Percentiles rank a stretch among this genome's conserved stretches.
These are phyloP conservation scores for Tachycineta bicolor DNA, from an alignment of 2,113 vertebrate genomes.

Conservation along the genomic window DNA sequence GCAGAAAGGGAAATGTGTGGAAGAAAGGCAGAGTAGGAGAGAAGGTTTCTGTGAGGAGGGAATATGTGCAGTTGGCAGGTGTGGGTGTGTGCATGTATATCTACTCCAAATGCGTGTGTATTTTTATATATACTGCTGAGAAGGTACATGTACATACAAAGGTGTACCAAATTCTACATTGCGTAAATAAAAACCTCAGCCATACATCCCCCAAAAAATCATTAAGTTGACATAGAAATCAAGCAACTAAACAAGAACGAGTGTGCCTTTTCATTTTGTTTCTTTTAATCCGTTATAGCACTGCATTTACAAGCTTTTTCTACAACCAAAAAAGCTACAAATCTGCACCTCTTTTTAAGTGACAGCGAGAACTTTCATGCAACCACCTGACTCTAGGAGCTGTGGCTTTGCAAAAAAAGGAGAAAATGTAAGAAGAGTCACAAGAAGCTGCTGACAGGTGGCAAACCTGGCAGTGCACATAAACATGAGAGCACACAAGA, in stretches of 20 bases:
- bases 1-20: neutral
- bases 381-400: neutral
- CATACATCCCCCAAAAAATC: neutral
- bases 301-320: neutral
- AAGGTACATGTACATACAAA: neutral
- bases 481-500: neutral
- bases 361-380: neutral
- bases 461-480: neutral
- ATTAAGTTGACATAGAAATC: neutral
- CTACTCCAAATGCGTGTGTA: neutral
- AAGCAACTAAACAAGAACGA: neutral
- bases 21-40: neutral
- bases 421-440: neutral
- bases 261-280: neutral
- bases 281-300: neutral
- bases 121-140: neutral
- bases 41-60: neutral
- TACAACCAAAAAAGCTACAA: neutral
- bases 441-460: neutral
- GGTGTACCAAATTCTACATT: neutral
- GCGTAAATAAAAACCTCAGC: neutral
- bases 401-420: neutral
- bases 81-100: neutral
- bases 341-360: neutral
- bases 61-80: neutral